Conservation (phyloP, 2,888 invertebrate species). For the Mimachlamys varia region DNA sequence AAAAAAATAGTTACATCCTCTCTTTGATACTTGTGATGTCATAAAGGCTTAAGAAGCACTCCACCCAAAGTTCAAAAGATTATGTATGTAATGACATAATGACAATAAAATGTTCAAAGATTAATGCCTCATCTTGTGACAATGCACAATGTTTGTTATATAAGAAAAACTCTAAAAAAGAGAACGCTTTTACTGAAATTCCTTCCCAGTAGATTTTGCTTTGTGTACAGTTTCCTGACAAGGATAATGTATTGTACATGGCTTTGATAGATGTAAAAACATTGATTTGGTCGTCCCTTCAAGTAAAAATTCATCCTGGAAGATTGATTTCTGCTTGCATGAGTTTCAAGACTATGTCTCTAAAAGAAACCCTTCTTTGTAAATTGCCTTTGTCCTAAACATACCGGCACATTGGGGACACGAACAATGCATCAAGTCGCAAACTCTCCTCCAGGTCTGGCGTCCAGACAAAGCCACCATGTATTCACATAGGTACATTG, state of each 20-base stretch:
- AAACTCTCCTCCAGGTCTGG: not conserved
- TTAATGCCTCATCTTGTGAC: too few relatives aligned
- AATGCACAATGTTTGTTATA: too few relatives aligned
- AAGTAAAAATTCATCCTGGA: constrained; percentile 1
- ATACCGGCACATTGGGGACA: not conserved
- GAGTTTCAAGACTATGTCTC: not conserved
- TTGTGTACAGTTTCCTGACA: not conserved
- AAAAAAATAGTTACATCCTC: too few relatives aligned
- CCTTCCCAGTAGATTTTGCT: not conserved
- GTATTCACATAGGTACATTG: not conserved
- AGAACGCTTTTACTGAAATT: too few relatives aligned
- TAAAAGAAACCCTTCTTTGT: not conserved
- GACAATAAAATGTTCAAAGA: too few relatives aligned
- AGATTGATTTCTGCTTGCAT: not conserved
- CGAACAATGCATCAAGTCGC: not conserved
- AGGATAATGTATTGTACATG: not conserved
- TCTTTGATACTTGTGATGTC: too few relatives aligned
- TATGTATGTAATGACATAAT: too few relatives aligned
- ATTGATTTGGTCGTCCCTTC: not conserved
- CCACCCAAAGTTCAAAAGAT: too few relatives aligned
- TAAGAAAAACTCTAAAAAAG: too few relatives aligned
- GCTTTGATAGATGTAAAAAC: constrained; percentile 1
- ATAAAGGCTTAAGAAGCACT: too few relatives aligned
- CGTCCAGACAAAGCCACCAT: not conserved
- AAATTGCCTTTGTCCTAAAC: constrained; percentile 13